phyloP scores from a whole-genome alignment of 1,140 invertebrate species.

The Vanessa atalanta region DNA sequence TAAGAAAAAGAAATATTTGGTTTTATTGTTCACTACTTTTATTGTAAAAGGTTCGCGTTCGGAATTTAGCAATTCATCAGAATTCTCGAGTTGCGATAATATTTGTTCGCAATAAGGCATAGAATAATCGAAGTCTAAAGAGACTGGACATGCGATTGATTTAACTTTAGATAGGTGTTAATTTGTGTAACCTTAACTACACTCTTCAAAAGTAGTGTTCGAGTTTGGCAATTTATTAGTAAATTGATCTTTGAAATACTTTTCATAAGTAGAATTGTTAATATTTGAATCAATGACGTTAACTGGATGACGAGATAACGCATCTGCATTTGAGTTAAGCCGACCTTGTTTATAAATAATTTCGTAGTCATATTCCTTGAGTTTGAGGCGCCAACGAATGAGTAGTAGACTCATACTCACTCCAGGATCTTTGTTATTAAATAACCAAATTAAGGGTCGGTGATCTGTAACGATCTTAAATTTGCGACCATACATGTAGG shows the following conservation, averaged over 20 bases:
- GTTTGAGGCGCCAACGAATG: slow-evolving; percentile 1
- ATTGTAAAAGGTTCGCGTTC: not conserved
- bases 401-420: no score
- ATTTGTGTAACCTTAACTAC: not conserved
- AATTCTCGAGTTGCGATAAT: not conserved
- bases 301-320: not conserved
- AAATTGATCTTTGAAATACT: not conserved
- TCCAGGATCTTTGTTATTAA: slow-evolving; percentile 1
- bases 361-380: slow-evolving; percentile 7
- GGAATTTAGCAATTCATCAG: not conserved
- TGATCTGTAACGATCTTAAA: slow-evolving; percentile 2
- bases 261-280: not conserved
- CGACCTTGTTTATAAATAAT: slow-evolving; percentile 5
- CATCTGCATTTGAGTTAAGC: slow-evolving; percentile 1
- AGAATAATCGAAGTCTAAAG: not conserved
- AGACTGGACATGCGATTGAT: not conserved
- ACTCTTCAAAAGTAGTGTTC: not conserved
- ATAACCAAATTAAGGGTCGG: not conserved
- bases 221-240: not conserved
- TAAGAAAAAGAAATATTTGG: slow-evolving; percentile 46
- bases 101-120: not conserved
- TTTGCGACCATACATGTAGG: not conserved
- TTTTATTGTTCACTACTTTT: not conserved
- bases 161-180: not conserved
- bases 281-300: not conserved